phyloP scores from a whole-genome alignment of 1,140 invertebrate species.

The Solen grandis region DNA sequence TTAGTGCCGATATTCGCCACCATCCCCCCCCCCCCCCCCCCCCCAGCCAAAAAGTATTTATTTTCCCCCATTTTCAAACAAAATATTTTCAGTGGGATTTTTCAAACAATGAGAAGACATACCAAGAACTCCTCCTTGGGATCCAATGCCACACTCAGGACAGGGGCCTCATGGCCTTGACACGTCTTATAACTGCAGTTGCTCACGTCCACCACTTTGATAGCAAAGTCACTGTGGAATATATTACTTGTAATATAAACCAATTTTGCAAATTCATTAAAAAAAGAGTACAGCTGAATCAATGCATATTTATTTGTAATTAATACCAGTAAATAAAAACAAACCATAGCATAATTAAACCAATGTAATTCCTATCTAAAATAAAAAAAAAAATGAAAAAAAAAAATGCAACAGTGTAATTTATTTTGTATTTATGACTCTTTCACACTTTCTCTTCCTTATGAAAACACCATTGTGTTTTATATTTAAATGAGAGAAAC shows the following conservation, averaged over 20 bases:
- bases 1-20: too few species aligned
- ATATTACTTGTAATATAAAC: neutral
- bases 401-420: neutral
- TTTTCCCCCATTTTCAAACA: too few species aligned
- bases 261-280: too few species aligned
- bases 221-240: slow-evolving; percentile 91
- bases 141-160: slow-evolving; percentile 93
- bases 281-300: neutral
- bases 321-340: neutral
- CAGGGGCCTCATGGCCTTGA: slow-evolving; percentile 90
- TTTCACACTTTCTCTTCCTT: too few species aligned
- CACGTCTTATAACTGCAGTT: slow-evolving; percentile 82
- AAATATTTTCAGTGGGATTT: too few species aligned
- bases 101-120: too few species aligned
- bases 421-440: too few species aligned
- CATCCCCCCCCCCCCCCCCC: too few species aligned
- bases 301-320: neutral
- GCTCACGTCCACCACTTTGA: slow-evolving; percentile 87
- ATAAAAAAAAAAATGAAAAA: neutral
- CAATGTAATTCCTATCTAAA: neutral
- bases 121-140: slow-evolving; percentile 89
- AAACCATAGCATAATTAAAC: neutral
- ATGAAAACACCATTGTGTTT: too few species aligned
- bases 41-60: too few species aligned
- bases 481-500: too few species aligned